Percentiles rank a stretch among this genome's conserved stretches.
phyloP scores from a whole-genome alignment of 2,888 invertebrate genomes.

The Sminthurinus aureus region DNA sequence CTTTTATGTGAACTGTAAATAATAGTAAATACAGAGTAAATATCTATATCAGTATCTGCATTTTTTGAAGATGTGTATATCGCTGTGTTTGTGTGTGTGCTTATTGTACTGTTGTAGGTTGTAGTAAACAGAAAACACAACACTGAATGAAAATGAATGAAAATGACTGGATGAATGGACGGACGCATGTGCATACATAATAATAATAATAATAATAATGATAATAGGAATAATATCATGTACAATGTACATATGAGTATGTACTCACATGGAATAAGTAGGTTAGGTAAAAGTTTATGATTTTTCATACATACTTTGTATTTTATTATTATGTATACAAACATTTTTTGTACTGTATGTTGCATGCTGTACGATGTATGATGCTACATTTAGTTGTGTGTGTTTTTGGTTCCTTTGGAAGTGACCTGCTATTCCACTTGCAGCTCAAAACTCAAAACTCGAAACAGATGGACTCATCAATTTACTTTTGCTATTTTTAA shows the following conservation, averaged over 20 bases:
- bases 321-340: no score
- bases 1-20: no score
- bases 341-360: no score
- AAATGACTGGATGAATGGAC: neutral
- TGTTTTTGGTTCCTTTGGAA: constrained; percentile 25
- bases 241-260: constrained; percentile 7
- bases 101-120: no score
- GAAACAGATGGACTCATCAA: neutral
- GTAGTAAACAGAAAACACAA: no score
- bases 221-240: neutral
- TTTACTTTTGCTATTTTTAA: constrained; percentile 15
- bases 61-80: no score
- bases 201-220: neutral
- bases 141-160: no score
- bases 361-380: no score
- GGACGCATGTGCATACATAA: neutral
- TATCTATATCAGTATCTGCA: neutral
- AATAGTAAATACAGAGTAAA: neutral
- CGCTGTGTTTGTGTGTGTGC: no score
- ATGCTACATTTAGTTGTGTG: no score
- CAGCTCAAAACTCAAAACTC: neutral
- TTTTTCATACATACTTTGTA: constrained; percentile 13
- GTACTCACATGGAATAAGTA: constrained; percentile 49
- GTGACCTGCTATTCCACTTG: constrained; percentile 42
- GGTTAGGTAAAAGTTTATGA: constrained; percentile 54